Conservation (phyloP, 1,140 invertebrate species). For the Xylocopa sonorina region DNA sequence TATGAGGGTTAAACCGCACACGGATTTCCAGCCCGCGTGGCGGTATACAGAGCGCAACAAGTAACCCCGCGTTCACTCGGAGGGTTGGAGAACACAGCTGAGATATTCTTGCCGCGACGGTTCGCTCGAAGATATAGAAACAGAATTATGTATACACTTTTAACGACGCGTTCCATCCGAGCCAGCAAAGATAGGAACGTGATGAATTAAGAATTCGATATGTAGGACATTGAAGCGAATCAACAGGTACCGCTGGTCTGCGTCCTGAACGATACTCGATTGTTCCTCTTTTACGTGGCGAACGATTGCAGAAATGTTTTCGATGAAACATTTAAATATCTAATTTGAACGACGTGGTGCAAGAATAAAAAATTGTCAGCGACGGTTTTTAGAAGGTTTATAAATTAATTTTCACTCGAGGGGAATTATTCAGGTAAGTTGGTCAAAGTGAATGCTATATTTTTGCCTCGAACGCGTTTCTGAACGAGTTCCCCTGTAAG, state of each 20-base stretch:
- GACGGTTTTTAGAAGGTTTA: no score
- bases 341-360: no score
- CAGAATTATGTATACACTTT: not conserved
- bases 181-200: no score
- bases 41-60: slow-evolving; percentile 36
- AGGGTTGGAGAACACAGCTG: no score
- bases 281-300: not conserved
- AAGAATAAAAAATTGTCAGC: no score
- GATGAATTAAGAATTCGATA: not conserved
- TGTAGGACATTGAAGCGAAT: not conserved
- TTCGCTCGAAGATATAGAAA: not conserved
- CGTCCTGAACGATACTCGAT: not conserved
- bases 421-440: no score
- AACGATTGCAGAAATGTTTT: not conserved
- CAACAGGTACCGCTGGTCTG: slow-evolving; percentile 2
- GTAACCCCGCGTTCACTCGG: not conserved
- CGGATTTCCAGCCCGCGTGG: slow-evolving; percentile 6
- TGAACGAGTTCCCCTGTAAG: no score
- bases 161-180: not conserved
- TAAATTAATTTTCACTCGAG: no score
- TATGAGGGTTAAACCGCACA: not conserved
- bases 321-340: no score
- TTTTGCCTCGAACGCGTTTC: no score
- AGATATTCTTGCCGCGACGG: not conserved
- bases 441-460: no score